Conservation (phyloP, 2,888 invertebrate species). For the Drosophila mettleri region DNA sequence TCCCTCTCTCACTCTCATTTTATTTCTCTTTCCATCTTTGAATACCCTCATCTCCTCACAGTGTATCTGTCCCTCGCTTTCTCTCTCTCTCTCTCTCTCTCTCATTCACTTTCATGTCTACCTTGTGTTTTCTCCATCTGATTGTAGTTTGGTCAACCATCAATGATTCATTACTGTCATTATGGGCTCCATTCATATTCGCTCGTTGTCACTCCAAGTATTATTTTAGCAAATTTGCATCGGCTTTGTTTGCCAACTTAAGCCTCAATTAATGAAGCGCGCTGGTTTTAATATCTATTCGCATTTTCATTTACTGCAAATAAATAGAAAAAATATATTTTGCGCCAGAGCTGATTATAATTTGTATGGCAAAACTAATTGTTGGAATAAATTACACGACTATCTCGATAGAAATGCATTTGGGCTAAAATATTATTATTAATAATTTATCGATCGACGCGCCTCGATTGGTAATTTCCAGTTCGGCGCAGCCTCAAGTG, state of each 20-base stretch:
- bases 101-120: too few relatives aligned
- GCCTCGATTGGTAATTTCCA: constrained; percentile 2
- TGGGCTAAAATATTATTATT: constrained; percentile 6
- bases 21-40: too few relatives aligned
- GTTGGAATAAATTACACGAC: constrained; percentile 76
- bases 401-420: constrained; percentile 72
- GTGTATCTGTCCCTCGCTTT: too few relatives aligned
- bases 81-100: neutral
- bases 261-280: neutral
- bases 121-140: neutral
- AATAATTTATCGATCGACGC: constrained; percentile 9
- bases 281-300: neutral
- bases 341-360: neutral
- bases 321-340: neutral
- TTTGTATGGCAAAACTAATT: constrained; percentile 59
- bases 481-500: neutral
- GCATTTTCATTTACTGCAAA: neutral
- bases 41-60: too few relatives aligned
- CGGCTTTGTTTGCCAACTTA: neutral
- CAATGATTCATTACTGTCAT: neutral
- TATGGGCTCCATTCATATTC: neutral
- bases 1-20: too few relatives aligned
- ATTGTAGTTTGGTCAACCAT: neutral
- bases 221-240: neutral
- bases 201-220: neutral